Evolutionary conservation across 2,113 vertebrate genomes (phyloP), one percentile per base, ranked within the genome.

Genomic region (Mustela lutreola): DNA sequence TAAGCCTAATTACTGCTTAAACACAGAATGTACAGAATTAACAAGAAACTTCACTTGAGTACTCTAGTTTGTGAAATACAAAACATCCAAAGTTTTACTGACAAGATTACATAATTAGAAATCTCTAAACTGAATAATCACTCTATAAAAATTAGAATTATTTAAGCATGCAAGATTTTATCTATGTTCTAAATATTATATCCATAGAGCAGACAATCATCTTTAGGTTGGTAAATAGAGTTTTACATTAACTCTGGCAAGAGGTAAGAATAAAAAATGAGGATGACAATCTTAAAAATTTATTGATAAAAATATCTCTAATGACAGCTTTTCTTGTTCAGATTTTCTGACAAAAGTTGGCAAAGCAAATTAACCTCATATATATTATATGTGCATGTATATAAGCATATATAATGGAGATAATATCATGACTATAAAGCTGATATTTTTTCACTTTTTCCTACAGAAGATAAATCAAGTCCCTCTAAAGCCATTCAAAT

Each of bases 1-100:
- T 92, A 97, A 73, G 31, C 28, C 26, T 89, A 97, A 96, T 97
- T 97, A 87, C 36, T 87, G 10, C 83, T 90, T 92, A 36, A 80
- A 91, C 53, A 83, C 48, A 80, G 56, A 87, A 58, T 90, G 21
- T n/a, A 87, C 67, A 79, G n/a, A 94, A 53, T 36, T 95, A 95
- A 76, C 45, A 83, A 89, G 56, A 87, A 89, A 89, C 8, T 65
- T 73, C 21, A n/a, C 26, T 39, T 33, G 42, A 89, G 12, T 79
- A 90, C 2, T 79, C 28, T 7, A 50, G 50, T 80, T 97, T 91
- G 11, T 83, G 21, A 93, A 76, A 24, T 50, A 67, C 7, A 95
- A 93, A 75, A 26, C 81, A 79, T 21, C 78, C n/a, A 89, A 90
- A 80, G 12, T 53, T 70, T 96, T 93, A 86, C 94, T 87, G 39